Evolutionary conservation across 2,113 vertebrate species (phyloP).

Genomic region (Alligator mississippiensis): DNA sequence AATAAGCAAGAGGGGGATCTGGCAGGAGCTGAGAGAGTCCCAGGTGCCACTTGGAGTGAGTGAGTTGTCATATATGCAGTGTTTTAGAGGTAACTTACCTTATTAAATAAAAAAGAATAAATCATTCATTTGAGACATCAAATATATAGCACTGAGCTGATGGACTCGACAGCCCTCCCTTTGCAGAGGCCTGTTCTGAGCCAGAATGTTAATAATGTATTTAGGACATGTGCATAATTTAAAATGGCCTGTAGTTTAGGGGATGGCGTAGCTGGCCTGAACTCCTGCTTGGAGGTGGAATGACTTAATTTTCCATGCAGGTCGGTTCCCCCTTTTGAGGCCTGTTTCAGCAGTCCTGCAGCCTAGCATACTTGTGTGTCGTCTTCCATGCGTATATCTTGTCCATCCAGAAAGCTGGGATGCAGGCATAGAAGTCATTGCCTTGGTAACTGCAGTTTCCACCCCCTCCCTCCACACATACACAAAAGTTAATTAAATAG

Average conservation of each 20-base stretch:
- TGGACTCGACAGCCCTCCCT: not conserved
- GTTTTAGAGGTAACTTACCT: not conserved
- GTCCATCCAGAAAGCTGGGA: not conserved
- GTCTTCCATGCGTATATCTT: not conserved
- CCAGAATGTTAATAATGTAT: slow-evolving; percentile 19
- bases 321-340: slow-evolving; percentile 25
- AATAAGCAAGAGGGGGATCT: not conserved
- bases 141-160: slow-evolving; percentile 28
- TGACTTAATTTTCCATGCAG: slow-evolving; percentile 33
- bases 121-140: slow-evolving; percentile 50
- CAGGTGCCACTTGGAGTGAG: not conserved
- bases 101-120: not conserved
- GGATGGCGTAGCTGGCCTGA: slow-evolving; percentile 60
- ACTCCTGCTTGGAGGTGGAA: slow-evolving; percentile 49
- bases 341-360: not conserved
- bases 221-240: slow-evolving; percentile 58
- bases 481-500: not conserved
- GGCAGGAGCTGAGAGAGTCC: not conserved
- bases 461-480: not conserved
- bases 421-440: not conserved
- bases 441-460: not conserved
- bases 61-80: not conserved
- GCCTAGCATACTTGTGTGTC: not conserved
- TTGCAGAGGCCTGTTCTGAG: not conserved
- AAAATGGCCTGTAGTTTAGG: slow-evolving; percentile 54